Evolutionary conservation across 2,888 invertebrate genomes (phyloP).

Genomic region (Thereva unica): DNA sequence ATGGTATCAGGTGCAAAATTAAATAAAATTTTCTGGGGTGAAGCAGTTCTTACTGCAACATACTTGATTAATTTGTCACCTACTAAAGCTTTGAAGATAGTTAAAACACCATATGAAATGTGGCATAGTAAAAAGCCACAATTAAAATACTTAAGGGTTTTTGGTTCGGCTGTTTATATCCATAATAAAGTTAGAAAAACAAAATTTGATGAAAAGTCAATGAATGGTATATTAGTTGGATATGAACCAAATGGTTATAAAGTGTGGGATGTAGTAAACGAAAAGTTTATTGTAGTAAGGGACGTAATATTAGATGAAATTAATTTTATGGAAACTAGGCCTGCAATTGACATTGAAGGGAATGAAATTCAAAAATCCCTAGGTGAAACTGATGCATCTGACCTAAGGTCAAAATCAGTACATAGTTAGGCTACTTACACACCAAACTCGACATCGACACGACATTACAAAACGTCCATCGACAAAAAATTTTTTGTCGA

Average conservation of each 20-base stretch:
- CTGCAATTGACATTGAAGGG: constrained; percentile 6
- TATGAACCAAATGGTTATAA: constrained; percentile 52
- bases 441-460: too few relatives aligned
- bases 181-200: constrained; percentile 47
- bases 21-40: constrained; percentile 51
- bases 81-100: constrained; percentile 48
- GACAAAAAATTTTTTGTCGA: too few relatives aligned
- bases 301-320: constrained; percentile 52
- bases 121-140: constrained; percentile 52
- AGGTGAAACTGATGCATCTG: constrained; percentile 19
- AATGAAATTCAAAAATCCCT: constrained; percentile 9
- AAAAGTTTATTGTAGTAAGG: constrained; percentile 47
- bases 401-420: constrained; percentile 2
- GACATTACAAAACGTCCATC: too few relatives aligned
- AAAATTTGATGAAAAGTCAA: constrained; percentile 50
- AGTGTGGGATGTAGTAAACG: constrained; percentile 48
- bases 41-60: constrained; percentile 51
- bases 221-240: constrained; percentile 50
- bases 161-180: constrained; percentile 49
- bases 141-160: constrained; percentile 49
- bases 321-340: constrained; percentile 44
- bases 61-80: constrained; percentile 53
- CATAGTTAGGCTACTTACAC: too few relatives aligned
- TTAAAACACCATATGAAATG: constrained; percentile 53
- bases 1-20: constrained; percentile 47